These are phyloP conservation scores for Aphelenchoides fujianensis DNA, from an alignment of 1,140 invertebrate genomes.

Conservation along the genomic window DNA sequence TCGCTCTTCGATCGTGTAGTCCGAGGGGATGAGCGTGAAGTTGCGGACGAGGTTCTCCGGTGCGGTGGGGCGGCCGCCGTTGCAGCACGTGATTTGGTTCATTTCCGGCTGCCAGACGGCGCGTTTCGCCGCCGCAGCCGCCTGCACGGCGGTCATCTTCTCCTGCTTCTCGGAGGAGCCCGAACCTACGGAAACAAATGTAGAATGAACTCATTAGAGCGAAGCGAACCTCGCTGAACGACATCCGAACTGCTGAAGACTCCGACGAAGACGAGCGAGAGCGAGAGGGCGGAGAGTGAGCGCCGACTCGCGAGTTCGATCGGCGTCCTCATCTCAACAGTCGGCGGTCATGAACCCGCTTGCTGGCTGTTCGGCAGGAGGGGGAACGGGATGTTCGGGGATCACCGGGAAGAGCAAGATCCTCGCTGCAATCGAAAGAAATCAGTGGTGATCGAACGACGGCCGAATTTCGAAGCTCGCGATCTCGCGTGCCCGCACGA, in stretches of 20 bases:
- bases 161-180: neutral
- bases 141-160: no score
- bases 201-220: no score
- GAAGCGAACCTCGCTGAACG: neutral
- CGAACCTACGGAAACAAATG: no score
- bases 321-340: neutral
- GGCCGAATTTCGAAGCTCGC: no score
- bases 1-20: constrained; percentile 9
- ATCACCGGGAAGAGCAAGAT: no score
- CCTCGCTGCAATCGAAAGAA: no score
- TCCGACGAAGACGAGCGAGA: neutral
- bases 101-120: neutral
- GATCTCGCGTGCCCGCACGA: no score
- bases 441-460: no score
- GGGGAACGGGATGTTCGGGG: no score
- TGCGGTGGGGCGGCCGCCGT: neutral
- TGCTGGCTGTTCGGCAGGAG: no score
- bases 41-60: neutral
- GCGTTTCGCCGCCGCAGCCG: neutral
- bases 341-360: neutral
- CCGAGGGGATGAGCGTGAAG: neutral
- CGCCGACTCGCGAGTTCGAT: neutral
- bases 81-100: constrained; percentile 11
- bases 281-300: neutral
- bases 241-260: neutral